phyloP scores from a whole-genome alignment of 2,888 invertebrate species.

The Galeruca laticollis region DNA sequence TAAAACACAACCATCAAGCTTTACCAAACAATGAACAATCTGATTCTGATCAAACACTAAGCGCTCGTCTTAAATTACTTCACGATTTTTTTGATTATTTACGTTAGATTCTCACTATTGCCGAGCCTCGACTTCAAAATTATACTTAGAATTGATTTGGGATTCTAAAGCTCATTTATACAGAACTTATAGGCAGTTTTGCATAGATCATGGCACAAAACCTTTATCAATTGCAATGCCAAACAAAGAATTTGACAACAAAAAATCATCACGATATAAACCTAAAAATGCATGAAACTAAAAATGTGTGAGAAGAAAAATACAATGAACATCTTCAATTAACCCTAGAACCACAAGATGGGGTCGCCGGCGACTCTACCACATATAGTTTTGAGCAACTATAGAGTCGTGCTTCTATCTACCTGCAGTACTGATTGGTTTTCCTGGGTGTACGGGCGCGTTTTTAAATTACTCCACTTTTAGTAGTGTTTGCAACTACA shows the following conservation, averaged over 20 bases:
- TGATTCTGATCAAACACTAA: too few species aligned
- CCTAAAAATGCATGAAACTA: conserved; percentile 39
- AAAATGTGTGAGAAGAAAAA: conserved; percentile 33
- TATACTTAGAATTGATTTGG: conserved; percentile 30
- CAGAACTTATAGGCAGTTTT: conserved; percentile 14
- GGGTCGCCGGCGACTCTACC: too few species aligned
- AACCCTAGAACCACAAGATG: too few species aligned
- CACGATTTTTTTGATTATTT: conserved; percentile 8
- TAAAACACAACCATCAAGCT: too few species aligned
- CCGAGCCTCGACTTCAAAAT: conserved; percentile 14
- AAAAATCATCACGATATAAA: conserved; percentile 29
- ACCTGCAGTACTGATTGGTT: too few species aligned
- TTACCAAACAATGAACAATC: too few species aligned
- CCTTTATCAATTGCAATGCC: conserved; percentile 14
- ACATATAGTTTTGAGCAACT: too few species aligned
- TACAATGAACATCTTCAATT: conserved; percentile 33
- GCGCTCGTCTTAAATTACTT: too few species aligned
- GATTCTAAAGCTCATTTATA: conserved; percentile 18
- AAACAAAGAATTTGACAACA: conserved; percentile 23
- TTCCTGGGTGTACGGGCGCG: too few species aligned
- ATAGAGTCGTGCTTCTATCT: too few species aligned
- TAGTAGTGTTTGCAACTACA: too few species aligned
- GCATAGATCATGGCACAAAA: conserved; percentile 14
- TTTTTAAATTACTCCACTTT: too few species aligned
- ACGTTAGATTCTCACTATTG: conserved; percentile 18